A percentile compares a stretch with the other conserved stretches of the same genome.
Conservation (phyloP, 2,113 vertebrate genomes). For the Sylvilagus bachmani region DNA sequence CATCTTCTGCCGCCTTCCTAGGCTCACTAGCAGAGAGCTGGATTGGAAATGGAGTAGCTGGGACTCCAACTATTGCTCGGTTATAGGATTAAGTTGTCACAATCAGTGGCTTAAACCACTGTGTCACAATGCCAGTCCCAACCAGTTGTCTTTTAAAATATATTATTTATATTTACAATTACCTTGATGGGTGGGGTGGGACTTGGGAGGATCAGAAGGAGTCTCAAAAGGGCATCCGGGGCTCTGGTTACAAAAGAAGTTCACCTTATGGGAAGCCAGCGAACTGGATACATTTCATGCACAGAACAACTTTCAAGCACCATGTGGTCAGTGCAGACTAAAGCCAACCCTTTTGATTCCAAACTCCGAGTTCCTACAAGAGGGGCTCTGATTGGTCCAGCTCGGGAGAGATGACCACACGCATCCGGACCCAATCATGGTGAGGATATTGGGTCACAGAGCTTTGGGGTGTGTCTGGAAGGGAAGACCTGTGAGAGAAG, state of each 20-base stretch:
- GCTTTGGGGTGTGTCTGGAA: background rate
- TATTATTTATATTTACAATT: background rate
- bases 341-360: background rate
- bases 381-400: background rate
- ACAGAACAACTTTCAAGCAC: background rate
- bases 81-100: too few species aligned
- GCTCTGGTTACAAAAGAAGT: background rate
- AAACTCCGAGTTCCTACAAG: constrained; percentile 31
- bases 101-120: too few species aligned
- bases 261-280: background rate
- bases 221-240: background rate
- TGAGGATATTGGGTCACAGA: background rate
- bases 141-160: too few species aligned
- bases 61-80: too few species aligned
- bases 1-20: too few species aligned
- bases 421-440: background rate
- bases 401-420: background rate
- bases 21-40: too few species aligned
- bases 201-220: background rate
- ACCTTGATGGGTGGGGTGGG: background rate
- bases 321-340: too few species aligned
- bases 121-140: too few species aligned
- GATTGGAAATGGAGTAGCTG: too few species aligned
- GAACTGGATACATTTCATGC: background rate
- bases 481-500: background rate